A percentile compares a stretch with the other conserved stretches of the same genome.
Evolutionary conservation across 2,113 vertebrate species (phyloP).

Genomic region (Vulpes vulpes): DNA sequence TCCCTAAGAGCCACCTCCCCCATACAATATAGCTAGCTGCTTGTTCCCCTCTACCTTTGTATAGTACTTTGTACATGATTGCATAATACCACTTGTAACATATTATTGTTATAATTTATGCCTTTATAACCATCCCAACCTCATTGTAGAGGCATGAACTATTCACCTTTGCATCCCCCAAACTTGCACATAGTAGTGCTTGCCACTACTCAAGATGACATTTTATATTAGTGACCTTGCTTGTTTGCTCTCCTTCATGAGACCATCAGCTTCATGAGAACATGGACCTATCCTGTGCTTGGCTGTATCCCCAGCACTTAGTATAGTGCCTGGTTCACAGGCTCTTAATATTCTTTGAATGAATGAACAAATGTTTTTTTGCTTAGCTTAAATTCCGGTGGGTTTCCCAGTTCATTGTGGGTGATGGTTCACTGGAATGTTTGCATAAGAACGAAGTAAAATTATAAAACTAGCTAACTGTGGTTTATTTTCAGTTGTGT

Average conservation of each 20-base stretch:
- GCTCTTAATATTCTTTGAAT: neutral
- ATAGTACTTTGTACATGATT: neutral
- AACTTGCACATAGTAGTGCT: neutral
- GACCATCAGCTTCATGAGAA: neutral
- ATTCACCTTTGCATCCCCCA: neutral
- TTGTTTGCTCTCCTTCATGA: neutral
- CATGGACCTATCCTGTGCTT: neutral
- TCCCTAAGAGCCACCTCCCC: accelerated
- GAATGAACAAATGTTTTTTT: neutral
- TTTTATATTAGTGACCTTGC: neutral
- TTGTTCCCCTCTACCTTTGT: neutral
- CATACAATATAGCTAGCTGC: neutral
- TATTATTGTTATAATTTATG: no score
- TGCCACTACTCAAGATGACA: neutral
- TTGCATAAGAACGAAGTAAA: neutral
- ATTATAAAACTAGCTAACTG: constrained; percentile 35
- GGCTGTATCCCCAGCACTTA: neutral
- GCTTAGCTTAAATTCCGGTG: neutral
- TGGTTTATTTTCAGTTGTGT: constrained; percentile 27
- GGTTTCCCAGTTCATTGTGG: neutral
- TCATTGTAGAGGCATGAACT: neutral
- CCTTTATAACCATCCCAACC: neutral
- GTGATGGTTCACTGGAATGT: neutral
- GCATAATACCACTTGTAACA: neutral
- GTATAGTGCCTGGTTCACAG: neutral